phyloP scores from a whole-genome alignment of 2,888 invertebrate genomes.

The Pachycephus smyrnensis region DNA sequence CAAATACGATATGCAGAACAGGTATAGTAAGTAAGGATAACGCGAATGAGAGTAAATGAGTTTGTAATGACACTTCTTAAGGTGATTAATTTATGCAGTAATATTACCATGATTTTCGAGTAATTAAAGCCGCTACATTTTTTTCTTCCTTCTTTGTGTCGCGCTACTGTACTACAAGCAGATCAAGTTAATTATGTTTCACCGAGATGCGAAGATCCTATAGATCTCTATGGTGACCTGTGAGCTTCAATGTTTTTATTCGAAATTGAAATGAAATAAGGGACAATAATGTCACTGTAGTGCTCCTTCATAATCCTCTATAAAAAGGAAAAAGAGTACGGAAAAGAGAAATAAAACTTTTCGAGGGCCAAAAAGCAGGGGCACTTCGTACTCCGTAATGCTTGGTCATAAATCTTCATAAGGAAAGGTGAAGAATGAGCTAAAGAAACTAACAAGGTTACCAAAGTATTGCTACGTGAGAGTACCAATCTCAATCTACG shows the following conservation, averaged over 20 bases:
- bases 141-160: too few species aligned
- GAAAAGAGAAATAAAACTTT: neutral
- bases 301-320: neutral
- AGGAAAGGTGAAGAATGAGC: neutral
- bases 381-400: neutral
- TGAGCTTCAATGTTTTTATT: neutral
- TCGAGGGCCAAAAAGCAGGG: neutral
- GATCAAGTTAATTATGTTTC: neutral
- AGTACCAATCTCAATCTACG: neutral
- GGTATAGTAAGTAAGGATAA: neutral
- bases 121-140: neutral
- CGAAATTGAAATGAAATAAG: neutral
- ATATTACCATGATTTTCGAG: neutral
- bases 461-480: neutral
- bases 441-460: conserved; percentile 4
- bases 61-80: neutral
- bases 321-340: neutral
- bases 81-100: neutral
- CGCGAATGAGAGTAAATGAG: neutral
- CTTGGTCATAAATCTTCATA: neutral
- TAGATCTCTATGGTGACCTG: neutral
- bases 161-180: neutral
- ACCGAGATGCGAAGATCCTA: neutral
- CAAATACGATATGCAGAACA: neutral
- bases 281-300: neutral